These are phyloP conservation scores for Eunapius fragilis DNA, from an alignment of 37 sponge, comb jelly and placozoan species.

Conservation along the genomic window DNA sequence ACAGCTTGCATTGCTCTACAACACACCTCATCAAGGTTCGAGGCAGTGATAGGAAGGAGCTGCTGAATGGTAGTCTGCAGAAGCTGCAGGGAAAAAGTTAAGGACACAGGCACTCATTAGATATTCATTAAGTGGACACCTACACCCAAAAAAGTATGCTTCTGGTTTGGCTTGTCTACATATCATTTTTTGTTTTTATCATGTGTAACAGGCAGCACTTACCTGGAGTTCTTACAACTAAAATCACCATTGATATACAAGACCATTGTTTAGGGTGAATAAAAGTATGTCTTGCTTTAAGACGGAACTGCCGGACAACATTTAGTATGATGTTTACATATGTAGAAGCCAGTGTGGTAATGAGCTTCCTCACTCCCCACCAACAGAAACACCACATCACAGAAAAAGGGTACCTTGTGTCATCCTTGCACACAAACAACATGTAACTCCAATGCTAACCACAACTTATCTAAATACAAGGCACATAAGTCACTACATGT, in stretches of 20 bases:
- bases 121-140: background rate
- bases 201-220: too few species aligned
- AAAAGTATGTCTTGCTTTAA: too few species aligned
- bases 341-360: background rate
- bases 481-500: too few species aligned
- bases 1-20: too few species aligned
- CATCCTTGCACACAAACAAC: background rate
- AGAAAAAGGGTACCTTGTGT: background rate
- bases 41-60: constrained; percentile 7
- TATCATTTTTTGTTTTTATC: too few species aligned
- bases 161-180: background rate
- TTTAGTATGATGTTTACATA: background rate
- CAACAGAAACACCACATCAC: background rate
- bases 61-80: constrained; percentile 19
- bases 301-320: too few species aligned
- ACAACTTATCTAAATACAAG: too few species aligned
- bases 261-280: too few species aligned
- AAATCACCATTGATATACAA: too few species aligned
- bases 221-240: too few species aligned
- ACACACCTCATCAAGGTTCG: constrained; percentile 23
- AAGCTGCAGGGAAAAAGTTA: background rate
- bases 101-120: background rate
- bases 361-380: background rate
- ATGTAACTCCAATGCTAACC: background rate
- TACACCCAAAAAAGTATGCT: background rate